Evolutionary conservation across 2,888 invertebrate species (phyloP).

Genomic region (Therioaphis trifolii): DNA sequence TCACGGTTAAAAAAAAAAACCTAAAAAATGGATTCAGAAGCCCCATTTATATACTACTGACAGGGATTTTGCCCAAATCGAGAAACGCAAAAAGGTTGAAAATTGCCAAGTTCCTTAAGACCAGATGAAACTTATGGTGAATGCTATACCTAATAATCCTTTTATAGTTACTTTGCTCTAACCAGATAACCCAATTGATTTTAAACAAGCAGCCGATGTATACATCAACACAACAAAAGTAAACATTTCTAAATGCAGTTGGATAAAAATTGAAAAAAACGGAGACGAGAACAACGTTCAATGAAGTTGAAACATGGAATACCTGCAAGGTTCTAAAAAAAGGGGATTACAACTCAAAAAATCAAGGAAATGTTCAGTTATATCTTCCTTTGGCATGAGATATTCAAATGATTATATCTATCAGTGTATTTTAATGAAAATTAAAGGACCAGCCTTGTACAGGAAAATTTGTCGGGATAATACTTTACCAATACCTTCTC

Average conservation of each 20-base stretch:
- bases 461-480: no score
- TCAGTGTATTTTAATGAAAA: no score
- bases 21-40: no score
- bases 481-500: no score
- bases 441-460: no score
- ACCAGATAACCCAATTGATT: background rate
- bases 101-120: background rate
- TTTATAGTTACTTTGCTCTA: background rate
- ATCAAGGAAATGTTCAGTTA: no score
- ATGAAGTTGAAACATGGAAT: background rate
- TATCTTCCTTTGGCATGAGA: no score
- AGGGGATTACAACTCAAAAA: background rate
- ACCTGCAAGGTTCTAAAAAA: background rate
- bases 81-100: background rate
- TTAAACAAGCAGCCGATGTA: slow-evolving; percentile 3
- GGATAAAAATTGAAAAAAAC: slow-evolving; percentile 14
- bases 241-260: slow-evolving; percentile 10
- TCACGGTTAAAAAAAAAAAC: no score
- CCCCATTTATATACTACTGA: no score
- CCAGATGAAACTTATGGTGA: slow-evolving; percentile 3
- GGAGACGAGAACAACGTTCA: slow-evolving; percentile 4
- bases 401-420: no score
- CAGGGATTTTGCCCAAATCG: background rate
- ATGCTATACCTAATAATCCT: background rate
- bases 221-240: background rate